phyloP scores from a whole-genome alignment of 2,113 vertebrate species.

The Oostethus manadensis region DNA sequence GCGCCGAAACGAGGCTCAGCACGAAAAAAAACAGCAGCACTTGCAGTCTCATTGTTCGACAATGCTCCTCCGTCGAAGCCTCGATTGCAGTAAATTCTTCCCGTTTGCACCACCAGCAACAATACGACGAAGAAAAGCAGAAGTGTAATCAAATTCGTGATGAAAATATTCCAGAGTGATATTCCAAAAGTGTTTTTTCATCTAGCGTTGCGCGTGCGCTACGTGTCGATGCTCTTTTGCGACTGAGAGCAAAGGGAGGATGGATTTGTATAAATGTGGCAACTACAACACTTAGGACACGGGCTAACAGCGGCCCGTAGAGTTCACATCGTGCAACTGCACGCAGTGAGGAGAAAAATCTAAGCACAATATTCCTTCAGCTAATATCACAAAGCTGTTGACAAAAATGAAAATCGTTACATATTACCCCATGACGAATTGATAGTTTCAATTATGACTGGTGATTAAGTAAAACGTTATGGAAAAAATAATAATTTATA shows the following conservation, averaged over 20 bases:
- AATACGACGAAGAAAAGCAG: fast-evolving
- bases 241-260: not conserved
- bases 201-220: not conserved
- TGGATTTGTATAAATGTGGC: not conserved
- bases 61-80: not conserved
- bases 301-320: slow-evolving; percentile 85
- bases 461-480: not conserved
- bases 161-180: not conserved
- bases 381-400: not conserved
- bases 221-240: not conserved
- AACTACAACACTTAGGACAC: slow-evolving; percentile 17
- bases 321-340: slow-evolving; percentile 77
- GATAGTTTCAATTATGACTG: not conserved
- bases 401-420: not conserved
- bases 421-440: no score
- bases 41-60: slow-evolving; percentile 53
- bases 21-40: slow-evolving; percentile 42
- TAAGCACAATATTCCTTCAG: not conserved
- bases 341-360: fast-evolving
- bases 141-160: not conserved
- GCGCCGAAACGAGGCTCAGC: slow-evolving; percentile 13
- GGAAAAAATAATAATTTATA: not conserved
- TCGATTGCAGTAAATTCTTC: not conserved
- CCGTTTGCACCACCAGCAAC: not conserved
- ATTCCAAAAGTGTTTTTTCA: not conserved